Evolutionary conservation across 2,888 invertebrate species (phyloP), one percentile per base, ranked within the genome.

Genomic region (Amphipoea lucens): DNA sequence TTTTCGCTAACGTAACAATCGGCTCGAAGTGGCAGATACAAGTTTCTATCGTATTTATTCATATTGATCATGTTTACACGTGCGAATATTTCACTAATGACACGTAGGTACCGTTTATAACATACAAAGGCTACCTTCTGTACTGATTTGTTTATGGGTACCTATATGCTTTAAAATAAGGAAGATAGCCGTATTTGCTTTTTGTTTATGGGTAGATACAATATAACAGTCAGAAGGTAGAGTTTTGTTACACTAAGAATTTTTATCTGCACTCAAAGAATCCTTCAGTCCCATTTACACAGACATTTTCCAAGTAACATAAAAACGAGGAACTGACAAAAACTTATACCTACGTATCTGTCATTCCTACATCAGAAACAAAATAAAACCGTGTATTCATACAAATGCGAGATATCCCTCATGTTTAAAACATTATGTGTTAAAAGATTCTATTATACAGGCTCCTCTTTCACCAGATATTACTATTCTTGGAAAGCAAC

Each of bases 361-460:
- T 81, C 81, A 79, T 40, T 78, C 79, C 84, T 66, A 78, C 72
- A 73, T 80, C 82, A 88, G 75, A 78, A 60, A 40, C 40, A 62
- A 78, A 75, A 85, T 82, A 66, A 85, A 78, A 69, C 66, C 51
- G 45, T 66, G 45, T 69, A 78, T 82, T 69, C 51, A 72, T 69
- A 85, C 72, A 84, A 84, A 85, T 82, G 65, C 20, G 54, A 63
- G 17, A 65, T 71, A 74, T 72, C 66, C 72, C 54, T 84, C 81
- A 82, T 81, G 79, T 81, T 86, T 87, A 76, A 87, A 87, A 84
- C 81, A 87, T 87, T 75, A 72, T 74, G 71, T 80, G 71, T 60
- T 69, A 73, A 70, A 63, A 78, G 68, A 80, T 82, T 86, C 76
- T 74, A 82, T 79, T 81, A 80, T 70, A 77, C 62, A 60, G 66